Evolutionary conservation across 2,797 vertebrate genomes (phyloP), one percentile per base, ranked within the genome.

Genomic region (Anomalospiza imberbis): DNA sequence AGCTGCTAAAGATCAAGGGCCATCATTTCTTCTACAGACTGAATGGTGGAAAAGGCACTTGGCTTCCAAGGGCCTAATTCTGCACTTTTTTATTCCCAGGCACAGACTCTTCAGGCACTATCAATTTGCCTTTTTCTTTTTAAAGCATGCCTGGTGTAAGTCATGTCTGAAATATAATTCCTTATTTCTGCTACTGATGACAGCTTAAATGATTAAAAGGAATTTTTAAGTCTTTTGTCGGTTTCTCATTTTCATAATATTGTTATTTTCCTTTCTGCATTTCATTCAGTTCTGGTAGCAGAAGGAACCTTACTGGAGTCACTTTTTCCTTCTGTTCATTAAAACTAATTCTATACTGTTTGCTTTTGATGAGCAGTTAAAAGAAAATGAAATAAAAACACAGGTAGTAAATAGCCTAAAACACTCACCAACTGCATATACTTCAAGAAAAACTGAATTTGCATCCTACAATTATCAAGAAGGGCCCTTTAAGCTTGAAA

Each of bases 401-500:
- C n/a, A 67, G 67, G 66, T 57, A 67, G 34, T 28, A 77, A 90
- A 55, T 47, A 42, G 25, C 25, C 51, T 65, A 57, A 84, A 84
- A 53, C 48, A 24, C 42, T 88, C 51, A 85, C 10, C 60, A 57
- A 63, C 32, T 12, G 12, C 20, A 55, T 15, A 34, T 40, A 66
- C n/a, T 66, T 80, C 40, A 24, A 70, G 21, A 82, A 62, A 50
- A 88, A 85, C 21, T 58, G 21, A 81, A 85, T 92, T 72, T 71
- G n/a, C 29, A 50, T 55, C 42, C 36, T 61, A 38, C 71, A 85
- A 47, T 57, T 70, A 88, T 66, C 70, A 72, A 86, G 71, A 85
- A 68, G 90, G 84, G 58, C 73, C 84, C 91, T 94, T 96, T 96
- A 96, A 94, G 60, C 88, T 58, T 72, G 62, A 95, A 96, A 95